Base-by-base conservation (phyloP, 2,888 invertebrate genomes). In the Dinocampus coccinellae region DNA sequence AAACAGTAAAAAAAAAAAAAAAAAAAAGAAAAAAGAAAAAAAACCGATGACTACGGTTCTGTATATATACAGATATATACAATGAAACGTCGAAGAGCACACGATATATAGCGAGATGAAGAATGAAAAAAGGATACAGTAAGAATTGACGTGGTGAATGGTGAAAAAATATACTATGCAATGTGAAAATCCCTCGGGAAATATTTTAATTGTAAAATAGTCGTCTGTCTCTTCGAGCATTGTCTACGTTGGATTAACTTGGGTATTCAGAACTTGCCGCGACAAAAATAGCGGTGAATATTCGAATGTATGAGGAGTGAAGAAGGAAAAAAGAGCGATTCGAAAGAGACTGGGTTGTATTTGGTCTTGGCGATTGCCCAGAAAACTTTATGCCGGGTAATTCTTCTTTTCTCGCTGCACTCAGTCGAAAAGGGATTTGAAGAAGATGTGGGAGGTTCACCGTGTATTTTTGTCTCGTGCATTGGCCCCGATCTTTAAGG, bases 161-260 rank as follows among this genome's bases (percentile, higher is more conserved):
- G 39, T 22, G 47, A 60, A 63, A 66, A n/a, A 58, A 39, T 16
- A 70, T 42, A 26, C 53, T 53, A 60, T 52, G 47, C 47, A 52
- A 73, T 33, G 71, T 68, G 65, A 70, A 67, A 73, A 72, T 52
- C 70, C 68, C 47, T 47, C 13, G 67, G 34, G 68, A 73, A 75
- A 76, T 75, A 79, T 79, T 80, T 79, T 80, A 80, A 79, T 80
- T 77, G 80, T 76, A 75, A 79, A 80, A 73, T 70, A 75, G 75
- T 74, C 74, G 76, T 68, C 60, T 67, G 71, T 64, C 70, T 52
- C 64, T 34, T 42, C 26, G 52, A 34, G 70, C 68, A 75, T 77
- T 76, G 76, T 76, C 73, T 74, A 39, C 67, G 64, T 66, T 68
- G 70, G 73, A 77, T 76, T 75, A 74, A 76, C 73, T 73, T 74